A percentile compares a stretch with the other conserved stretches of the same genome.
phyloP scores from a whole-genome alignment of 2,113 vertebrate genomes.

The Psephotus haematonotus region DNA sequence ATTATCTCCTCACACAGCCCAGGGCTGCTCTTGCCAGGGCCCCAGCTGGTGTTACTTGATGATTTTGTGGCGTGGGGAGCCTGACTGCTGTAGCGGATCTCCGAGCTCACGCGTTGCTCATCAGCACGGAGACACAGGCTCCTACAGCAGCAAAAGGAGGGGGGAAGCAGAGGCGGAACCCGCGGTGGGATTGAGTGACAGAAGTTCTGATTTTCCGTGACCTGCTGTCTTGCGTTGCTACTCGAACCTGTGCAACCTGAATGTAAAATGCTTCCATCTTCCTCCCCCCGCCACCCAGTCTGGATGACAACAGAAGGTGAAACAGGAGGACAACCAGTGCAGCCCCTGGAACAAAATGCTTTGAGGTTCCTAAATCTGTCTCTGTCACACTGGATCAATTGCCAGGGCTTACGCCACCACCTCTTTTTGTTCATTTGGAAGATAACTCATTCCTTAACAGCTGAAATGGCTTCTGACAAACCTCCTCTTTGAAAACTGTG shows the following conservation, averaged over 20 bases:
- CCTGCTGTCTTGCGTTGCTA: neutral
- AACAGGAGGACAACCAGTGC: conserved; percentile 3
- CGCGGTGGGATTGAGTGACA: neutral
- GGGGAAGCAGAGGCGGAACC: neutral
- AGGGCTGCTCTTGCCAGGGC: conserved; percentile 59
- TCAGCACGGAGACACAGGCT: conserved; percentile 16
- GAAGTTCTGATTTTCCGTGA: neutral
- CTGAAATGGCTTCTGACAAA: conserved; percentile 62
- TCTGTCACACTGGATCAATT: conserved; percentile 36
- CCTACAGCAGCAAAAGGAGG: neutral
- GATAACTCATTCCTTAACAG: conserved; percentile 57
- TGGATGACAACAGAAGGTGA: conserved; percentile 45
- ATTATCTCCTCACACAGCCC: conserved; percentile 26
- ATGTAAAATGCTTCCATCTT: neutral
- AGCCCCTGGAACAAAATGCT: conserved; percentile 44
- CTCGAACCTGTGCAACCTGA: conserved; percentile 17
- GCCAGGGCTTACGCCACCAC: neutral
- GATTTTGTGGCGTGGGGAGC: conserved; percentile 33
- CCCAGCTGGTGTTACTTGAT: conserved; percentile 53
- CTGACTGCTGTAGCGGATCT: neutral
- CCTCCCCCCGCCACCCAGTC: neutral
- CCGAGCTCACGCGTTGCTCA: neutral
- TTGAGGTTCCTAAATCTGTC: conserved; percentile 51
- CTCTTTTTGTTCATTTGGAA: conserved; percentile 51
- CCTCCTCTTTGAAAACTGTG: conserved; percentile 48